Evolutionary conservation across 2,113 vertebrate genomes (phyloP).

Genomic region (Phrynocephalus versicolor): DNA sequence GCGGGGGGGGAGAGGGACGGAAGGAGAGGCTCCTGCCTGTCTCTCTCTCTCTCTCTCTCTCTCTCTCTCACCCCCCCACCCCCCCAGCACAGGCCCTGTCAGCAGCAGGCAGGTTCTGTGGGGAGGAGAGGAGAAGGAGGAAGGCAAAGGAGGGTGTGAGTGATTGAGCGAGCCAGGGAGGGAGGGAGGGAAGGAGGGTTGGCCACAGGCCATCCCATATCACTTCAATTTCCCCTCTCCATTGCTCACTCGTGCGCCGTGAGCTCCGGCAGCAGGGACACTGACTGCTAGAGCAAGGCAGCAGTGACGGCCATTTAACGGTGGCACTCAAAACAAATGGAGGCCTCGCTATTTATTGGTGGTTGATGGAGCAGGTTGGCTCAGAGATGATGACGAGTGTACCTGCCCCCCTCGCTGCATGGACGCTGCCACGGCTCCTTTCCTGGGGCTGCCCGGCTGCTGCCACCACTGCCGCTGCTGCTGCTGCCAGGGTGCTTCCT

Average conservation of each 20-base stretch:
- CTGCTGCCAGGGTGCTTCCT: slow-evolving; percentile 24
- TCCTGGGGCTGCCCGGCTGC: slow-evolving; percentile 81
- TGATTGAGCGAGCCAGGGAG: too few species aligned
- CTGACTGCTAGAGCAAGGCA: slow-evolving; percentile 81
- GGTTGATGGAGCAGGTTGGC: slow-evolving; percentile 76
- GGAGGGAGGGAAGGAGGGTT: slow-evolving; percentile 70
- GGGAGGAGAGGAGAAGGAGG: slow-evolving; percentile 71
- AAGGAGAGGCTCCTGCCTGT: slow-evolving; percentile 72
- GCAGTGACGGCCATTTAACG: slow-evolving; percentile 72
- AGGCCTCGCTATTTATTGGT: slow-evolving; percentile 82
- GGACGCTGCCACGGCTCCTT: slow-evolving; percentile 82
- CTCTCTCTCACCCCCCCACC: slow-evolving; percentile 42
- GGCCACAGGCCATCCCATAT: slow-evolving; percentile 85
- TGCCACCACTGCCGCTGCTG: slow-evolving; percentile 62
- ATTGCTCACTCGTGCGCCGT: slow-evolving; percentile 71
- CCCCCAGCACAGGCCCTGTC: slow-evolving; percentile 65
- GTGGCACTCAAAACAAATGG: slow-evolving; percentile 87
- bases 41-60: too few species aligned
- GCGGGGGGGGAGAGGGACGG: too few species aligned
- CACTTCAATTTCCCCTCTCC: slow-evolving; percentile 85
- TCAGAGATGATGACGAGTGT: slow-evolving; percentile 67
- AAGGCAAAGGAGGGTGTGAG: too few species aligned
- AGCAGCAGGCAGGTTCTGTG: slow-evolving; percentile 77
- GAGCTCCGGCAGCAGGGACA: slow-evolving; percentile 58
- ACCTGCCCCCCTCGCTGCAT: slow-evolving; percentile 69